phyloP scores from a whole-genome alignment of 2,113 vertebrate species.

The Eublepharis macularius region DNA sequence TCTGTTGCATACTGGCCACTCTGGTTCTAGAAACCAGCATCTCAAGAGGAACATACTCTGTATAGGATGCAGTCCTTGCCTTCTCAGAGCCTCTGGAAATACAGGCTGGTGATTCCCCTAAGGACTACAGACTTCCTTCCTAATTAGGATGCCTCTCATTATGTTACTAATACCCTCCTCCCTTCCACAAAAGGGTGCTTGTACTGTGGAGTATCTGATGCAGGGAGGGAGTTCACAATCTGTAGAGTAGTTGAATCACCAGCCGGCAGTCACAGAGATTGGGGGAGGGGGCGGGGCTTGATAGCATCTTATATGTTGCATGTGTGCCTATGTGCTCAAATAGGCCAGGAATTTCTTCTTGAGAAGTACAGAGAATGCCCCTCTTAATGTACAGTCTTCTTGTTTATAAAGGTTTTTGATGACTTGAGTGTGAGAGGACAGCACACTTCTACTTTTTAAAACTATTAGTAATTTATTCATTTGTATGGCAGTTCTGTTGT shows the following conservation, averaged over 20 bases:
- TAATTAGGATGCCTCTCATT: background rate
- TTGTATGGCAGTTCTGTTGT: background rate
- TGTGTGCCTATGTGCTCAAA: background rate
- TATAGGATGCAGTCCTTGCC: background rate
- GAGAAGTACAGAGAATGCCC: background rate
- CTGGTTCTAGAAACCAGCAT: background rate
- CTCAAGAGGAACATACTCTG: background rate
- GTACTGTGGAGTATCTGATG: too few species aligned
- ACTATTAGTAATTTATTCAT: background rate
- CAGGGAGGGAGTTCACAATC: too few species aligned
- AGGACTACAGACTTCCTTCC: background rate
- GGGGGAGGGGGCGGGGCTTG: too few species aligned
- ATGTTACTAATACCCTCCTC: background rate
- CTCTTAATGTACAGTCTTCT: background rate
- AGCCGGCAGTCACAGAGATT: too few species aligned
- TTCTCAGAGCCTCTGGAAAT: background rate
- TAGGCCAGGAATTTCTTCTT: background rate
- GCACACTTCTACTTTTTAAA: background rate
- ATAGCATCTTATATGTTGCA: too few species aligned
- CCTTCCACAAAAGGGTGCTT: background rate
- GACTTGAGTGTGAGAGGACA: too few species aligned
- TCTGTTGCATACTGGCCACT: background rate
- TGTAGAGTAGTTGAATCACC: too few species aligned
- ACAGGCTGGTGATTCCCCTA: background rate
- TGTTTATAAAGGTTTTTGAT: too few species aligned